Conservation (phyloP, 2,797 vertebrate species). For the Lepilemur ruficaudatus region DNA sequence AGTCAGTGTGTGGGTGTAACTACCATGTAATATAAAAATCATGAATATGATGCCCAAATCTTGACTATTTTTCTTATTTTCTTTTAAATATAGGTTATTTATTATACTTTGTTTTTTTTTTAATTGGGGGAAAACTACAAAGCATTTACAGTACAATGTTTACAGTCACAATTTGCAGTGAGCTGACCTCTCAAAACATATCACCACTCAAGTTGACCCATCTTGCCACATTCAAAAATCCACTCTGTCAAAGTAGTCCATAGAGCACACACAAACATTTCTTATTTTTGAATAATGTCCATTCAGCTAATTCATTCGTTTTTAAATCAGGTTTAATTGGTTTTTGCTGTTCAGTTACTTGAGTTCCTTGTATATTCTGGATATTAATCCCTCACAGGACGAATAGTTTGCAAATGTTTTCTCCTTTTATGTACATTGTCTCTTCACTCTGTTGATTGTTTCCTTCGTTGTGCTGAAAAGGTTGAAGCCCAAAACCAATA, state of each 20-base stretch:
- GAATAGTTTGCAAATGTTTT: background rate
- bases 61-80: background rate
- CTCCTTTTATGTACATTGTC: background rate
- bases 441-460: background rate
- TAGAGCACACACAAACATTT: too few species aligned
- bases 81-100: background rate
- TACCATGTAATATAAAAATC: background rate
- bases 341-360: background rate
- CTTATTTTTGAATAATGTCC: background rate
- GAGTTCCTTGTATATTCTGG: background rate
- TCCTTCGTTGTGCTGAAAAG: constrained; percentile 54
- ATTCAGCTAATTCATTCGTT: background rate
- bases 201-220: too few species aligned
- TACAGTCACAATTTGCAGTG: too few species aligned
- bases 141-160: too few species aligned
- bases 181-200: too few species aligned
- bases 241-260: too few species aligned
- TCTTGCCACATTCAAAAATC: too few species aligned
- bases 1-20: background rate
- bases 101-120: too few species aligned
- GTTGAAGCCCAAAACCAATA: constrained; percentile 74
- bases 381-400: background rate
- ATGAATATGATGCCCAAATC: background rate
- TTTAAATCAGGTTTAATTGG: background rate
- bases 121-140: too few species aligned